Evolutionary conservation across 2,888 invertebrate species (phyloP).

Genomic region (Coelinius sp.): DNA sequence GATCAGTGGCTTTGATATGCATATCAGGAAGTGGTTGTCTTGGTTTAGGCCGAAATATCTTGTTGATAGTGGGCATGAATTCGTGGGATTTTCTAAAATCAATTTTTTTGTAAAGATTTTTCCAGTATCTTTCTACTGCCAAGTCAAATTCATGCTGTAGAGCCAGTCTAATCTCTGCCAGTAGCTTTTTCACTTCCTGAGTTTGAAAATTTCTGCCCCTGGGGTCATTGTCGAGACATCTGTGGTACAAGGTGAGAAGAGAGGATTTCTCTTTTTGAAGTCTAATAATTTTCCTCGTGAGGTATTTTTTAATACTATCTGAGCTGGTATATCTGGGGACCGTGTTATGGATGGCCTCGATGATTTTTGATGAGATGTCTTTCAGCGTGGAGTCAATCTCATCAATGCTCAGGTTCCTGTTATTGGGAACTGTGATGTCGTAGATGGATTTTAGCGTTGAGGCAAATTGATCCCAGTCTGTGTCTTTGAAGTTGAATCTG

Average conservation of each 20-base stretch:
- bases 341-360: not conserved
- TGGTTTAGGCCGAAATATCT: slow-evolving; percentile 10
- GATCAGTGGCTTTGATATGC: not conserved
- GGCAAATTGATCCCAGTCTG: not conserved
- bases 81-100: not conserved
- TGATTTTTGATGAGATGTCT: not conserved
- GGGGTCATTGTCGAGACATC: not conserved
- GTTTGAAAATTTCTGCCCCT: not conserved
- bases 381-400: not conserved
- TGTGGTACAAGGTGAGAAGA: not conserved
- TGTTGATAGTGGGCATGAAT: not conserved
- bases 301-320: not conserved
- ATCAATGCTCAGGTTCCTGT: not conserved
- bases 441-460: not conserved
- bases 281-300: not conserved
- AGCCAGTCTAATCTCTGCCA: not conserved
- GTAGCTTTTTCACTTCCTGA: not conserved
- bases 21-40: not conserved
- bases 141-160: not conserved
- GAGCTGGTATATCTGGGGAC: not conserved
- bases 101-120: not conserved
- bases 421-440: not conserved
- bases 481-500: not conserved
- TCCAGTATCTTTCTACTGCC: not conserved
- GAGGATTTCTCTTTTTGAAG: not conserved